A percentile compares a stretch with the other conserved stretches of the same genome.
These are phyloP conservation scores for Hippasteria phrygiana DNA, from an alignment of 53 echinoderm and acorn worm species.

Conservation along the genomic window DNA sequence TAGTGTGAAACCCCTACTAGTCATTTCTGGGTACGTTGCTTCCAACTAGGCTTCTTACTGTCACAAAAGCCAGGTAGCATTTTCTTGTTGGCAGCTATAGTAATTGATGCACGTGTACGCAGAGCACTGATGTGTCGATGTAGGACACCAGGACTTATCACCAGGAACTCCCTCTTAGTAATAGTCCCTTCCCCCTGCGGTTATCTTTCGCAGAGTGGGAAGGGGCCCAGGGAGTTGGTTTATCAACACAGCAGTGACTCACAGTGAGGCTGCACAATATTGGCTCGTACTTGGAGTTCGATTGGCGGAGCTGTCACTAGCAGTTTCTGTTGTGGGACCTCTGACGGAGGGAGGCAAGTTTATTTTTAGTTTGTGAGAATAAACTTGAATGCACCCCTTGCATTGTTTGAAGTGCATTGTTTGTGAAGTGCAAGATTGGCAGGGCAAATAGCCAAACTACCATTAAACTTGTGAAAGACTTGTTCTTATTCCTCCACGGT, in stretches of 20 bases:
- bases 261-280: slow-evolving; percentile 61
- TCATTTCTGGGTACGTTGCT: neutral
- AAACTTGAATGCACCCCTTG: neutral
- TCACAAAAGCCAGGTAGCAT: neutral
- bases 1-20: too few relatives aligned
- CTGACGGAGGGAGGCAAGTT: neutral
- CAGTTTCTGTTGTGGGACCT: neutral
- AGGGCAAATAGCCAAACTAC: neutral
- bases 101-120: slow-evolving; percentile 3
- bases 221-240: slow-evolving; percentile 14
- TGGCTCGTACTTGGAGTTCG: neutral
- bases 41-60: neutral
- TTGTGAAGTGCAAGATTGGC: neutral
- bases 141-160: neutral
- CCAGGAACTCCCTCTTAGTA: slow-evolving; percentile 58
- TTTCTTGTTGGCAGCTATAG: neutral
- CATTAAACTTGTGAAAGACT: neutral
- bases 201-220: slow-evolving; percentile 39
- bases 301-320: neutral
- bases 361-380: neutral
- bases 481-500: neutral
- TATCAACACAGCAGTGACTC: slow-evolving; percentile 35
- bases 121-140: slow-evolving; percentile 9
- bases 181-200: slow-evolving; percentile 35
- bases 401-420: neutral